Evolutionary conservation across 2,888 invertebrate species (phyloP).

Genomic region (Limenitis camilla): DNA sequence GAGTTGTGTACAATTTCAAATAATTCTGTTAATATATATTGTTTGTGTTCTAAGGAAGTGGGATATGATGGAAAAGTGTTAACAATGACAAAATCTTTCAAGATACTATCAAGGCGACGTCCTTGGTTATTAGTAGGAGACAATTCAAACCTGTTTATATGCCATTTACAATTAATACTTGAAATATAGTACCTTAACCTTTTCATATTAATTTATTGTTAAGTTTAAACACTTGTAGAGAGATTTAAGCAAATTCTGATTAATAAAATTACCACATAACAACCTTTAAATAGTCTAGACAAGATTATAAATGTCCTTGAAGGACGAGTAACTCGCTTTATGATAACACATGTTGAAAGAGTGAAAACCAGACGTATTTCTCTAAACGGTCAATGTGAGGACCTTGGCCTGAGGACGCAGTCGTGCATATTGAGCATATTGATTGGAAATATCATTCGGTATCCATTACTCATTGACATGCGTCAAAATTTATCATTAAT

Average conservation of each 20-base stretch:
- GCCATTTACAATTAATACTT: not conserved
- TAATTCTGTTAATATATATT: not conserved
- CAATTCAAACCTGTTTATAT: not conserved
- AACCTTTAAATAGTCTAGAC: too few relatives aligned
- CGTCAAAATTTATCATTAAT: too few relatives aligned
- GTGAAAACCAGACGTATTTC: not conserved
- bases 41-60: not conserved
- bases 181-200: not conserved
- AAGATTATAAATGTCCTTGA: too few relatives aligned
- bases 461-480: too few relatives aligned
- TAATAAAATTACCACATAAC: not conserved
- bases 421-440: too few relatives aligned
- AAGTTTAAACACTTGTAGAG: not conserved
- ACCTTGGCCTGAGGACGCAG: not conserved
- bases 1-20: too few relatives aligned
- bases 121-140: slow-evolving; percentile 1
- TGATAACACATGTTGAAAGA: too few relatives aligned
- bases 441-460: too few relatives aligned
- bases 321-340: too few relatives aligned
- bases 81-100: not conserved
- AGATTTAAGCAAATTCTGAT: too few relatives aligned
- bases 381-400: not conserved
- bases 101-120: not conserved
- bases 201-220: not conserved
- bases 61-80: not conserved